Base-by-base conservation (phyloP, 2,797 vertebrate genomes). In the Myotis findleyi region DNA sequence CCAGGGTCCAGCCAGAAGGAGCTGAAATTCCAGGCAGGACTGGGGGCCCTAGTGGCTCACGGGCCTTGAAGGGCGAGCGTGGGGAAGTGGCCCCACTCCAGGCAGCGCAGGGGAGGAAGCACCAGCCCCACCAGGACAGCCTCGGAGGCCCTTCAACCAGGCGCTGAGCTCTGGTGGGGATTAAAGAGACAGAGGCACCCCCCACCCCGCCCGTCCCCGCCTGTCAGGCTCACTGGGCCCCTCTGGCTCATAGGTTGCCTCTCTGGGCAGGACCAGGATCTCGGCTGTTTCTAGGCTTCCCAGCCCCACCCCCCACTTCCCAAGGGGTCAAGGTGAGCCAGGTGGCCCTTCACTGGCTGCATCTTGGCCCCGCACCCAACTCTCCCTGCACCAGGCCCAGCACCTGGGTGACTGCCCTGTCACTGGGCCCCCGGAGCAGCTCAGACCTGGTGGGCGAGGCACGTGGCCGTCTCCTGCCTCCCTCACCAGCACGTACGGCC, bases 401-500 rank as follows among this genome's bases (percentile, higher is more conserved):
- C 72, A 53, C 6, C 93, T 83, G 8, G 27, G 36, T 9, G 14
- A 47, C 11, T 21, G 3, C 79, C 49, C 33, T 2, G n/a, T n/a
- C 33, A 0, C 0, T 6, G 0, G 27, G 23, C 2, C 20, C 16
- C 0, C 0, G 0, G 14, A 33, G 8, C 27, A 27, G 20, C 25
- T 62, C n/a, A 12, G 33, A 36, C 12, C 38, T 57, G 0, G 6
- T 1, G 1, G 23, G 13, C 1, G 38, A 9, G 73, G 66, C 38
- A 55, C 25, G 0, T 0, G 12, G n/a, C 27, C 1, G 17, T 2
- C 44, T 33, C 16, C 59, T 6, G 64, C 72, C 82, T 3, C 82
- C 81, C 88, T 55, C 51, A 47, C 66, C 93, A 84, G 94, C 97
- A 99, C 99, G 99, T 99, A 99, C 97, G 98, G 98, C 98, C 98